A percentile compares a stretch with the other conserved stretches of the same genome.
Conservation (phyloP, 2,888 invertebrate genomes). For the Troilus luridus region DNA sequence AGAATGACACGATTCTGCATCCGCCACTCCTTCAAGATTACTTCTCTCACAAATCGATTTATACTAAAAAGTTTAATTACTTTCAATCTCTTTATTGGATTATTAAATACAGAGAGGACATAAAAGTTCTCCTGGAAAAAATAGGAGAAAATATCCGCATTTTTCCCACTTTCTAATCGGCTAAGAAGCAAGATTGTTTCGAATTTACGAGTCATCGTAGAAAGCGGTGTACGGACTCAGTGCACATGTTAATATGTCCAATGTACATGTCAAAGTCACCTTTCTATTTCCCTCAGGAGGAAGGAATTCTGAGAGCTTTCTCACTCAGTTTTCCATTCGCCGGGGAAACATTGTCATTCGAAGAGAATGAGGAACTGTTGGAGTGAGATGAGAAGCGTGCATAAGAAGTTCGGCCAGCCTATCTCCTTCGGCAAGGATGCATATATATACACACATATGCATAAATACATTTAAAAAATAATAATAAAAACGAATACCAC, state of each 20-base stretch:
- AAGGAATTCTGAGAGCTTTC: neutral
- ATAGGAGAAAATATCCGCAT: neutral
- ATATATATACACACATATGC: neutral
- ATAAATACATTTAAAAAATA: neutral
- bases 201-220: slow-evolving; percentile 3
- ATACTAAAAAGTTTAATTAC: too few species aligned
- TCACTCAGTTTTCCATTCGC: slow-evolving; percentile 14
- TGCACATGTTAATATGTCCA: neutral
- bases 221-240: neutral
- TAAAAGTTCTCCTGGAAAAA: neutral
- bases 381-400: neutral
- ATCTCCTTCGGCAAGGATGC: neutral
- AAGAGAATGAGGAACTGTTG: neutral
- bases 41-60: too few species aligned
- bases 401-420: neutral
- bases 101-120: neutral
- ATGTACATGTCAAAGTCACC: neutral
- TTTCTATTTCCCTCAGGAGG: neutral
- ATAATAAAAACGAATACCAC: neutral
- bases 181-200: neutral
- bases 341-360: neutral
- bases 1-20: too few species aligned
- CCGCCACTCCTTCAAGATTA: too few species aligned
- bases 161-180: slow-evolving; percentile 32
- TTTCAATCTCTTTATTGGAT: too few species aligned